Base-by-base conservation (phyloP, 2,888 invertebrate species). In the Camptogramma bilineatum region DNA sequence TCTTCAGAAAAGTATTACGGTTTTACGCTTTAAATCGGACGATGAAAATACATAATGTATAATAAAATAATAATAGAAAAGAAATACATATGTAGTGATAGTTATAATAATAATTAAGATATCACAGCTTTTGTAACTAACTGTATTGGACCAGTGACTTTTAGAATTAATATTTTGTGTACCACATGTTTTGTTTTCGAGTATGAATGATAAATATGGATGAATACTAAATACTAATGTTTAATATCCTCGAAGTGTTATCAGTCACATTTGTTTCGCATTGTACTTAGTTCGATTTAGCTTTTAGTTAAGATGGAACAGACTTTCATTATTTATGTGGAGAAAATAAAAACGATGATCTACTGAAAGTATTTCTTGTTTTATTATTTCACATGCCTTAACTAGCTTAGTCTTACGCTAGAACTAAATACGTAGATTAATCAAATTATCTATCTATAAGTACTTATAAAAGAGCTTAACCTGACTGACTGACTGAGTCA, bases 11-110 rank as follows among this genome's bases (percentile, higher is more conserved):
- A 90, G 90, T 91, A 91, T 91, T 89, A 91, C 84, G 90, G 89
- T 90, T 88, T 77, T 85, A 90, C 85, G 91, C 91, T 91, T 91
- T 91, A 91, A 91, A 88, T 87, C 82, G 80, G 82, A 86, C 80
- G 76, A 80, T 85, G 80, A 84, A 83, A 82, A 84, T 80, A 81
- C 75, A 74, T 76, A 72, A 42, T 62, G 58, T 74, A 73, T 74
- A 71, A 71, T 75, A 74, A 73, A 73, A 72, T 78, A 73, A 73
- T 71, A 71, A 72, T 74, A 73, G 13, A 76, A 73, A 78, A 73
- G 81, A 82, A 82, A 83, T 77, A 75, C 72, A 78, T 77, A 75
- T 72, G 77, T 84, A 77, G 76, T 82, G 59, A 71, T 78, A 74
- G 71, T 69, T 65, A 68, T 72, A 65, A 69, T 71, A 62, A 68